phyloP scores from a whole-genome alignment of 2,888 invertebrate species.

The Aspidapion aeneum region DNA sequence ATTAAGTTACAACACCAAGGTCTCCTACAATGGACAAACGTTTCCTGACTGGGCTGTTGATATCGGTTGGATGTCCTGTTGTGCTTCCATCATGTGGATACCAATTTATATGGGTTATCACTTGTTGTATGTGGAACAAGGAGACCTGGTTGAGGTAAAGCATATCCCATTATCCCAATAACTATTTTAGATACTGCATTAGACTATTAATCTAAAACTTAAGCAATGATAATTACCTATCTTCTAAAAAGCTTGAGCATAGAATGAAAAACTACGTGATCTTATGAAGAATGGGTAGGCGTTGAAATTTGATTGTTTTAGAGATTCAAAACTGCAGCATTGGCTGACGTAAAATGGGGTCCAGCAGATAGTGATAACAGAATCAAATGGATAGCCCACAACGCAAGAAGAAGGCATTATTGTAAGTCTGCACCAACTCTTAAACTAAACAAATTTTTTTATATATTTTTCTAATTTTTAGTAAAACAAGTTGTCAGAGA shows the following conservation, averaged over 20 bases:
- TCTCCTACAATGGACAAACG: conserved; percentile 54
- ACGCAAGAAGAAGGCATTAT: neutral
- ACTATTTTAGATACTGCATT: no score
- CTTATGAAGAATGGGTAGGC: no score
- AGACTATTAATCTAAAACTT: no score
- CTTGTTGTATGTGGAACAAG: conserved; percentile 37
- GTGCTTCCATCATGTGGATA: conserved; percentile 70
- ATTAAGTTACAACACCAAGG: conserved; percentile 55
- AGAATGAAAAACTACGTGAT: no score
- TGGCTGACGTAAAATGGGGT: neutral
- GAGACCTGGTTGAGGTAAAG: conserved; percentile 49
- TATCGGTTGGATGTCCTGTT: conserved; percentile 64
- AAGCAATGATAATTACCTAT: no score
- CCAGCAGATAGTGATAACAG: neutral
- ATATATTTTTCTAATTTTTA: neutral
- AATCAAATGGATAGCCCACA: neutral
- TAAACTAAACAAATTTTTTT: neutral
- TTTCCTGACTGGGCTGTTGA: conserved; percentile 59
- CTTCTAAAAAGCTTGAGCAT: no score
- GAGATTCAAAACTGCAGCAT: neutral
- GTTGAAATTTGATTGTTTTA: no score
- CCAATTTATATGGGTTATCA: conserved; percentile 65
- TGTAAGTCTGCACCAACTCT: neutral
- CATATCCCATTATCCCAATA: no score
- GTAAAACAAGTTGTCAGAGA: neutral